These are phyloP conservation scores for Sebastes nivosus DNA, from an alignment of 2,797 vertebrate species.

Conservation along the genomic window DNA sequence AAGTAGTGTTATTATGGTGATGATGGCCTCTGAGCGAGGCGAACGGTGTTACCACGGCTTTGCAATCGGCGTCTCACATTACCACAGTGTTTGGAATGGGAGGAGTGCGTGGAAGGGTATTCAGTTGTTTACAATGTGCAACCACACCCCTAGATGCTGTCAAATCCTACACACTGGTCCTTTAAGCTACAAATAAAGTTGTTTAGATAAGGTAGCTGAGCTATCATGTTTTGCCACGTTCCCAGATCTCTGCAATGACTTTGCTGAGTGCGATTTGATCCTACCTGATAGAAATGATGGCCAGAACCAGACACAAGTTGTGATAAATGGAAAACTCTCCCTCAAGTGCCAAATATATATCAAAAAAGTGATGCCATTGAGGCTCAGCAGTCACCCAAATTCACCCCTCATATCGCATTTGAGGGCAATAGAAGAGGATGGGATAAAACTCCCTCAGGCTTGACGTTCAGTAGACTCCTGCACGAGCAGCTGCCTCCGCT, in stretches of 20 bases:
- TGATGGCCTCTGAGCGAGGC: too few relatives aligned
- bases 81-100: too few relatives aligned
- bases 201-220: not conserved
- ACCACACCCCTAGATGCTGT: too few relatives aligned
- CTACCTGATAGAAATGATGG: not conserved
- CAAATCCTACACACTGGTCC: too few relatives aligned
- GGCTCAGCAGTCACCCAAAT: constrained; percentile 5
- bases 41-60: too few relatives aligned
- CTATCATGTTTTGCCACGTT: not conserved
- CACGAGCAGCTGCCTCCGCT: constrained; percentile 55
- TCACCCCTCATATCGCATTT: constrained; percentile 22
- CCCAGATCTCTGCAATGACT: not conserved
- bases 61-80: too few relatives aligned
- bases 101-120: too few relatives aligned
- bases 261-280: too few relatives aligned
- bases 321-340: not conserved
- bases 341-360: not conserved
- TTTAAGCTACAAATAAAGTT: not conserved
- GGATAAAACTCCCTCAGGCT: constrained; percentile 51
- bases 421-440: constrained; percentile 13
- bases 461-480: constrained; percentile 39
- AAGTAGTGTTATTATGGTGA: too few relatives aligned
- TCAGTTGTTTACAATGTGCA: too few relatives aligned
- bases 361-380: not conserved
- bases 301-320: not conserved